Conservation (phyloP, 2,797 vertebrate species). For the Tamandua tetradactyla region DNA sequence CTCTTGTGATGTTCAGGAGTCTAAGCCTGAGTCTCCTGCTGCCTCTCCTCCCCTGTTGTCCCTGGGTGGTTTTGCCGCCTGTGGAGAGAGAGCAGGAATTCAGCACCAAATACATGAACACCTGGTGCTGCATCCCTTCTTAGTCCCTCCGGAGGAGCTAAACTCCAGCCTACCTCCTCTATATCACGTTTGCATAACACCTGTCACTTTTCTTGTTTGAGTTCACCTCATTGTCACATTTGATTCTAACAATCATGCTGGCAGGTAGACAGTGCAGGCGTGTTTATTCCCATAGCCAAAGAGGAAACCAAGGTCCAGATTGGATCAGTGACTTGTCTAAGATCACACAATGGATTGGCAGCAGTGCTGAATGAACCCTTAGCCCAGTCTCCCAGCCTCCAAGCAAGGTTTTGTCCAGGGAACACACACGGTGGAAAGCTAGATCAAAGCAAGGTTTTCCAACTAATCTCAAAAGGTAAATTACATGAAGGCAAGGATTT, state of each 20-base stretch:
- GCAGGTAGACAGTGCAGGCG: neutral
- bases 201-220: constrained; percentile 5
- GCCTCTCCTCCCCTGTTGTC: constrained; percentile 6
- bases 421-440: neutral
- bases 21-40: neutral
- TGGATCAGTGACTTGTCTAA: neutral
- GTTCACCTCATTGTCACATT: neutral
- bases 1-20: neutral
- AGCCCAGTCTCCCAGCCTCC: neutral
- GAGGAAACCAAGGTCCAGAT: neutral
- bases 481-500: neutral
- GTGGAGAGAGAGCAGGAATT: neutral
- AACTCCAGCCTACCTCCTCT: neutral
- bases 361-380: neutral
- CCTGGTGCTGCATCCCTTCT: neutral
- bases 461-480: neutral
- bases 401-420: neutral
- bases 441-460: neutral
- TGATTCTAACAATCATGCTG: neutral
- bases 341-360: neutral
- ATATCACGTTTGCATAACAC: neutral
- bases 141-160: neutral
- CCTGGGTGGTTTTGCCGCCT: neutral
- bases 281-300: neutral
- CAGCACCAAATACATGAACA: neutral